Base-by-base conservation (phyloP, 2,113 vertebrate genomes). In the Oplegnathus fasciatus region DNA sequence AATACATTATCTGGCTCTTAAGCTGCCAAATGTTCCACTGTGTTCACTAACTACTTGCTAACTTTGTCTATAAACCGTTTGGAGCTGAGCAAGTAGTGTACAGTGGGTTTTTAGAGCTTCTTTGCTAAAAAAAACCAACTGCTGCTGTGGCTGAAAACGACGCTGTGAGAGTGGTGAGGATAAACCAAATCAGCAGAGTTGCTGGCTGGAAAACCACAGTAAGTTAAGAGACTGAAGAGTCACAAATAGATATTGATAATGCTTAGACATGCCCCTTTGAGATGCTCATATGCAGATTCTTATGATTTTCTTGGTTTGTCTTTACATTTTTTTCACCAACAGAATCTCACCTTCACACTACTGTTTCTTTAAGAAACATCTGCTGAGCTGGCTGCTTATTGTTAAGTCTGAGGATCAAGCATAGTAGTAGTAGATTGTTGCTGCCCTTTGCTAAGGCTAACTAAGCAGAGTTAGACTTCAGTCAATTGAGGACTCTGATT, bases 401-500 rank as follows among this genome's bases (percentile, higher is more conserved):
- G 46, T 80, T 72, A 68, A 70, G 6, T 64, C 80, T n/a, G 30
- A 55, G 66, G 66, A 75, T 84, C 68, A 73, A 52, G 44, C 24
- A 75, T 44, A 50, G 74, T 32, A 66, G 76, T 32, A 61, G n/a
- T 73, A 65, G 42, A 67, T 66, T 66, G 40, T 32, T 60, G 4
- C 14, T 80, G 66, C 60, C 24, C 20, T 78, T 83, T 86, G 61
- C 52, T 68, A 30, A 84, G 20, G 73, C 72, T 68, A 67, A 57
- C 50, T 32, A 58, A 60, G 22, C 50, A 62, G 48, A 82, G 74
- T 74, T 52, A 80, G 65, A 86, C 68, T 26, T 65, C 55, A 75
- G 54, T 77, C 65, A 75, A 37, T 10, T 68, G 2, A 9, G 20
- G 52, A 64, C 62, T 32, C 26, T 24, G 10, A 26, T 48, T 66